Evolutionary conservation across 2,113 vertebrate species (phyloP), one percentile per base, ranked within the genome.

Genomic region (Austrofundulus limnaeus): DNA sequence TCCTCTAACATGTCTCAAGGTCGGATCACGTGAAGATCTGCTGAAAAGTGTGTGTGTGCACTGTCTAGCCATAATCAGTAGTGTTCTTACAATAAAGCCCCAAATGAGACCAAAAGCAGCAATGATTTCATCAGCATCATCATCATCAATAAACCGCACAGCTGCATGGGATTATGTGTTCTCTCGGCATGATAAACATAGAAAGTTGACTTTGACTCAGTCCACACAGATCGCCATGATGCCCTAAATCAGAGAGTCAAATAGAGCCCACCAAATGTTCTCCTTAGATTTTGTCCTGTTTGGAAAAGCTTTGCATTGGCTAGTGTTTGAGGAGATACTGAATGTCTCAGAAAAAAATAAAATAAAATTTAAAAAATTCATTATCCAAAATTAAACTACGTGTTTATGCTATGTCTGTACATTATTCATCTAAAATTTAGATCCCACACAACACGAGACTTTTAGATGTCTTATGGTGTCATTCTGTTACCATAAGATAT

Each of bases 1-100:
- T 39, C 6, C 21, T 55, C n/a, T 47, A 63, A 49, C 56, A 61
- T 61, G 62, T 69, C 50, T 66, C 52, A n/a, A 11, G 28, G 46
- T 43, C 62, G 34, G 57, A 52, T 76, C 55, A 46, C 19, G 67
- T 41, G 55, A 66, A 23, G 42, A 42, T 13, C 41, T 25, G 24
- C 50, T 55, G 28, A 52, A 39, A 61, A 51, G 13, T 20, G 37
- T 43, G n/a, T 20, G 31, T 23, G n/a, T n/a, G n/a, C n/a, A n/a
- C n/a, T 23, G 39, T 63, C 28, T 57, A 31, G 37, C 5, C 19
- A 14, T 9, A 49, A 50, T 59, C 3, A 6, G 45, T 14, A 46
- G 6, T 15, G 6, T 52, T 63, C 42, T 24, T 53, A 9, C 17
- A 23, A 25, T 25, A 0, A 64, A 47, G 16, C 39, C 37, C 28